phyloP scores from a whole-genome alignment of 2,113 vertebrate species.

The Grallaria varia region DNA sequence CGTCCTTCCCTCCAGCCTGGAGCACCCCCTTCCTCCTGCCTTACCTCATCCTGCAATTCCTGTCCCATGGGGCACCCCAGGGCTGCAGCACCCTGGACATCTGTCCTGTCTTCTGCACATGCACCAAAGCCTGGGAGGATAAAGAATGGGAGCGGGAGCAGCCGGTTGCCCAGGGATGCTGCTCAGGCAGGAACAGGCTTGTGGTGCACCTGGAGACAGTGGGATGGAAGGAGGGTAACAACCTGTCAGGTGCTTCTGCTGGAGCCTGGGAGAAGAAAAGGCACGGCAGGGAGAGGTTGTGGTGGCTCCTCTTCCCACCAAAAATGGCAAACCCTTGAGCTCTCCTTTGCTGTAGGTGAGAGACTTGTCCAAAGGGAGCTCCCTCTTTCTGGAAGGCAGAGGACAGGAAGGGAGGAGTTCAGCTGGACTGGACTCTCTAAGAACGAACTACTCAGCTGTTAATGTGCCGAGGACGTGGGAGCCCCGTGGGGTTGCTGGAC shows the following conservation, averaged over 20 bases:
- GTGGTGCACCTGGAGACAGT: neutral
- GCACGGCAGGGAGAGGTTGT: neutral
- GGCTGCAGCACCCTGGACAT: neutral
- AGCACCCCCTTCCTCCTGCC: slow-evolving; percentile 50
- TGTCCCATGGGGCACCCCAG: neutral
- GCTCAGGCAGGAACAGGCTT: neutral
- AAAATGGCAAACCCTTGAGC: neutral
- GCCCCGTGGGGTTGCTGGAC: neutral
- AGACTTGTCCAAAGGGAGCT: neutral
- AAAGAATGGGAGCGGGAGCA: neutral
- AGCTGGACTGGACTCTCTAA: neutral
- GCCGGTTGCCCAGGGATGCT: neutral
- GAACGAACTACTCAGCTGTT: neutral
- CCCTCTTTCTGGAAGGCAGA: slow-evolving; percentile 13
- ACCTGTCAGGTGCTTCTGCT: neutral
- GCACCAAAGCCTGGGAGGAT: neutral
- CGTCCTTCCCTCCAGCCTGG: neutral
- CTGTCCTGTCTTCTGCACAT: neutral
- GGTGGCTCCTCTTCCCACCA: neutral
- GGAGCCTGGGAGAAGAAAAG: neutral
- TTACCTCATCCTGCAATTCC: neutral
- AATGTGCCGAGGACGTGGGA: neutral
- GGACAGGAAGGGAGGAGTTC: slow-evolving; percentile 58
- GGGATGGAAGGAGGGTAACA: accelerated
- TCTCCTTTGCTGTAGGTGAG: slow-evolving; percentile 43